These are phyloP conservation scores for Callospermophilus lateralis DNA, from an alignment of 2,113 vertebrate species.

Conservation along the genomic window DNA sequence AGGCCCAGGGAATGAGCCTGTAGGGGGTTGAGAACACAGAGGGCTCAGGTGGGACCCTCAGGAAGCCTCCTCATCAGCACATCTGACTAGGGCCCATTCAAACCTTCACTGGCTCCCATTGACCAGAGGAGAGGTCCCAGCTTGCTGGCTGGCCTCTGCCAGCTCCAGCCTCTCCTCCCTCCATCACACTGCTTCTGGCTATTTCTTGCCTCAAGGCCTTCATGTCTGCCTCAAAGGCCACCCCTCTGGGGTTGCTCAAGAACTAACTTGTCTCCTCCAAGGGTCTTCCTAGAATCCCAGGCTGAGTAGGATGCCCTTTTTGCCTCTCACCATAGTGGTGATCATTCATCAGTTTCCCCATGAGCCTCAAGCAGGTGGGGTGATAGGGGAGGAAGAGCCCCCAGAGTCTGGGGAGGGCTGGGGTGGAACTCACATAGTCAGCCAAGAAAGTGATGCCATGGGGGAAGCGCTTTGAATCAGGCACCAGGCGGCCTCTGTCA, in stretches of 20 bases:
- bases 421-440: slow-evolving; percentile 88
- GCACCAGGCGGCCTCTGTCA: slow-evolving; percentile 86
- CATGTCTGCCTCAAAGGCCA: neutral
- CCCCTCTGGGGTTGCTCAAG: neutral
- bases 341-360: neutral
- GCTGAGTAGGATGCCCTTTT: neutral
- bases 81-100: neutral
- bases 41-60: neutral
- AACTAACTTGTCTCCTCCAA: neutral
- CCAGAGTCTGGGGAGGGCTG: neutral
- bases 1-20: slow-evolving; percentile 93
- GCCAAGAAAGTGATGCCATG: slow-evolving; percentile 92
- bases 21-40: fast-evolving
- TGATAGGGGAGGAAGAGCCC: neutral
- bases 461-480: slow-evolving; percentile 94
- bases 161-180: neutral
- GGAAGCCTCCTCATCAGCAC: neutral
- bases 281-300: neutral
- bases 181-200: neutral
- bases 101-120: neutral
- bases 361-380: neutral
- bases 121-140: neutral
- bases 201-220: neutral
- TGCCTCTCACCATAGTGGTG: neutral
- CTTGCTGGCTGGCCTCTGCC: neutral